phyloP scores from a whole-genome alignment of 2,797 vertebrate species.

The Anolis apletophallus region DNA sequence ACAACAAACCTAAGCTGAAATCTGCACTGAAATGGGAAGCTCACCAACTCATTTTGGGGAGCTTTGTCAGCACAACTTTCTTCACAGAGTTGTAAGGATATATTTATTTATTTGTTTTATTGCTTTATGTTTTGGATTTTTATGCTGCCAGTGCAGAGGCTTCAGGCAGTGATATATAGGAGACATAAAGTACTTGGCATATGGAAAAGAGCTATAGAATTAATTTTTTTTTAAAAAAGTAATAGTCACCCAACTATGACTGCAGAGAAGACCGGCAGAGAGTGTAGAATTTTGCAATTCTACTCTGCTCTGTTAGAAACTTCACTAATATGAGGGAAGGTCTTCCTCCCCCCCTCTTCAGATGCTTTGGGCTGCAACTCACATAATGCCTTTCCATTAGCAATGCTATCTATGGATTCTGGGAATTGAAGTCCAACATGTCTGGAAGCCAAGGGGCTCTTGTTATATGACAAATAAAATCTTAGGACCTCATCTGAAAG shows the following conservation, averaged over 20 bases:
- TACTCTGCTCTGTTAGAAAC: background rate
- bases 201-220: background rate
- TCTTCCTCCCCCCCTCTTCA: background rate
- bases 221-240: background rate
- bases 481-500: background rate
- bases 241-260: conserved; percentile 3
- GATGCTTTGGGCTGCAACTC: background rate
- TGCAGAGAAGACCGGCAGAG: background rate
- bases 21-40: background rate
- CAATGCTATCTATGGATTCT: background rate
- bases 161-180: background rate
- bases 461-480: background rate
- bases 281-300: background rate
- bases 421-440: background rate
- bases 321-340: background rate
- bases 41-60: background rate
- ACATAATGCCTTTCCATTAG: background rate
- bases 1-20: background rate
- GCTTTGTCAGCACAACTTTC: background rate
- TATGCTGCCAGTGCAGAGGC: background rate
- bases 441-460: background rate
- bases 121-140: conserved; percentile 8
- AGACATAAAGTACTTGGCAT: conserved; percentile 11
- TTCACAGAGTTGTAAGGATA: background rate
- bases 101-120: background rate